These are phyloP conservation scores for Limnephilus lunatus DNA, from an alignment of 2,888 invertebrate species.

Conservation along the genomic window DNA sequence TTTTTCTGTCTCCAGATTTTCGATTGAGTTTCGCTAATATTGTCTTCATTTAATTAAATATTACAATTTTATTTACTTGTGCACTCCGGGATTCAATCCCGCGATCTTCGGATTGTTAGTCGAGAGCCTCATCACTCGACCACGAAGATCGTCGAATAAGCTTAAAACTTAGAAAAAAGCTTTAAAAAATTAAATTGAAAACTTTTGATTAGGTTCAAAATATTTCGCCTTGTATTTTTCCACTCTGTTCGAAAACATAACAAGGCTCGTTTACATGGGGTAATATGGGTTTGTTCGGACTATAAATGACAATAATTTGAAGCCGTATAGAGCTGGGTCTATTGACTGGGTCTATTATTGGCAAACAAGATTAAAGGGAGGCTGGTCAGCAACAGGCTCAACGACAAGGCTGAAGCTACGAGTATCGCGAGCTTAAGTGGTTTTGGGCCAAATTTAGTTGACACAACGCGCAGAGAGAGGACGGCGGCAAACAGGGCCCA, in stretches of 20 bases:
- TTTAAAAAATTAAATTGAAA: too few species aligned
- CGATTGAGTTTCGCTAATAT: too few species aligned
- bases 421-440: not conserved
- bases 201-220: not conserved
- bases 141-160: too few species aligned
- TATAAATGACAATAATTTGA: constrained; percentile 17
- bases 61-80: too few species aligned
- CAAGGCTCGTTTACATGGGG: not conserved
- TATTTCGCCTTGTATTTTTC: not conserved
- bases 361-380: constrained; percentile 46
- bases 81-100: too few species aligned
- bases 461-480: not conserved
- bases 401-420: not conserved
- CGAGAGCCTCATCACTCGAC: too few species aligned
- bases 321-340: constrained; percentile 11
- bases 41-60: too few species aligned
- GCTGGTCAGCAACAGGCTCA: constrained; percentile 12
- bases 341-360: not conserved
- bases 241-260: not conserved
- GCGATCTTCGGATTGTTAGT: too few species aligned
- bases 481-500: not conserved
- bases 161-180: too few species aligned
- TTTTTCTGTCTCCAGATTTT: too few species aligned
- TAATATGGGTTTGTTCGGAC: not conserved
- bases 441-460: not conserved